Conservation (phyloP, 2,888 invertebrate genomes). For the Cheilosia scutellata region DNA sequence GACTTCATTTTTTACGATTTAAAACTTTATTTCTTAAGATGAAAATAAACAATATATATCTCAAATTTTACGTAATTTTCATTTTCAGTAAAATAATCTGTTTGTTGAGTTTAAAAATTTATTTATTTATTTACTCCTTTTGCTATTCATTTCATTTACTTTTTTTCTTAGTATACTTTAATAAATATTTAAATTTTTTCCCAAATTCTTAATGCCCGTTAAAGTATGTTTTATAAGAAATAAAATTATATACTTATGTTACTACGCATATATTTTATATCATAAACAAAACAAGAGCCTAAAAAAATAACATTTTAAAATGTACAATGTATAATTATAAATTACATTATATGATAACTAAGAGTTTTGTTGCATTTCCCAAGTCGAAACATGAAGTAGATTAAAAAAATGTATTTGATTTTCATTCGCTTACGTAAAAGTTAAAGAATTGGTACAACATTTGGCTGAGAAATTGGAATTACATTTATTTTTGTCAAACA, state of each 20-base stretch:
- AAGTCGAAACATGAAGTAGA: not conserved
- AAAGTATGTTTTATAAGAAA: constrained; percentile 44
- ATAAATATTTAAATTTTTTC: constrained; percentile 46
- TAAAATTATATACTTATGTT: constrained; percentile 45
- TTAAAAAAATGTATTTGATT: too few relatives aligned
- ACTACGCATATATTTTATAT: constrained; percentile 50
- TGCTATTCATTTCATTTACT: constrained; percentile 52
- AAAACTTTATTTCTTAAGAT: constrained; percentile 85
- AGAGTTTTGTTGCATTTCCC: constrained; percentile 24
- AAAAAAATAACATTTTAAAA: constrained; percentile 22
- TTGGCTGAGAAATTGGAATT: too few relatives aligned
- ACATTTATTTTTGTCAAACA: too few relatives aligned
- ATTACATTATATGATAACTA: constrained; percentile 5
- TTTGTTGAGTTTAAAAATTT: constrained; percentile 83
- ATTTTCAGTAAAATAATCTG: constrained; percentile 81
- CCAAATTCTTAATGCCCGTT: constrained; percentile 50
- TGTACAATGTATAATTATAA: constrained; percentile 10
- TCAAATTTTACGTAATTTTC: constrained; percentile 81
- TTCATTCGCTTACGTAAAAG: too few relatives aligned
- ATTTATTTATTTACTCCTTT: constrained; percentile 81
- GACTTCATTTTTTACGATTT: constrained; percentile 83
- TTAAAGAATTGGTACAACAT: too few relatives aligned
- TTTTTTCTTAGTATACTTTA: constrained; percentile 43
- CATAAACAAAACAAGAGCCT: constrained; percentile 1
- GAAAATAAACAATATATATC: constrained; percentile 84